Conservation (phyloP, 2,797 vertebrate species). For the Hyperoplus immaculatus region DNA sequence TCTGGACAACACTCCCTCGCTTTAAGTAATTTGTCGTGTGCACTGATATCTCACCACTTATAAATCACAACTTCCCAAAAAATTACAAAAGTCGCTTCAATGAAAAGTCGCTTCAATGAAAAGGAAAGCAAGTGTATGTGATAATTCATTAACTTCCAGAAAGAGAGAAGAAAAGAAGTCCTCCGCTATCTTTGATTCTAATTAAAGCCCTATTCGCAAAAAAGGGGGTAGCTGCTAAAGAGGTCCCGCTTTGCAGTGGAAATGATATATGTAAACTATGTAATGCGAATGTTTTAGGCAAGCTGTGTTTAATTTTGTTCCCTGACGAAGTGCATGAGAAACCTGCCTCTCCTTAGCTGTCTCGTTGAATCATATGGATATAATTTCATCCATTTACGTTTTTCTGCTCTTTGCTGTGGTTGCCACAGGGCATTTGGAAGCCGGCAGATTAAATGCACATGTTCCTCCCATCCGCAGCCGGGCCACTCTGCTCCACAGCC, state of each 20-base stretch:
- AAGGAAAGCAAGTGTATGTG: conserved; percentile 52
- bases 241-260: conserved; percentile 83
- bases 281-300: conserved; percentile 88
- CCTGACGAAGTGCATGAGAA: conserved; percentile 89
- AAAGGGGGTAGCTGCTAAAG: conserved; percentile 81
- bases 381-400: conserved; percentile 91
- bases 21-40: conserved; percentile 50
- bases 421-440: conserved; percentile 90
- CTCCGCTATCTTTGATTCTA: conserved; percentile 70
- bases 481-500: conserved; percentile 79
- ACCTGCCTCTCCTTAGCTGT: conserved; percentile 89
- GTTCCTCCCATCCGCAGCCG: conserved; percentile 85
- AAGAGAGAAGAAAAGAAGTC: conserved; percentile 18
- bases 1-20: conserved; percentile 81
- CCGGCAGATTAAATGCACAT: conserved; percentile 89
- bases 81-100: conserved; percentile 24
- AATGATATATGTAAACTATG: conserved; percentile 91
- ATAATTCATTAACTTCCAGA: conserved; percentile 57
- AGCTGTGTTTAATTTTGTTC: conserved; percentile 90
- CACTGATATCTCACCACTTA: conserved; percentile 63
- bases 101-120: conserved; percentile 41
- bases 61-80: conserved; percentile 68
- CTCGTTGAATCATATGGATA: conserved; percentile 92
- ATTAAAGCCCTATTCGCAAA: conserved; percentile 73
- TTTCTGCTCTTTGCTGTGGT: conserved; percentile 89